phyloP scores from a whole-genome alignment of 1,140 invertebrate species.

The Drosophila yakuba region DNA sequence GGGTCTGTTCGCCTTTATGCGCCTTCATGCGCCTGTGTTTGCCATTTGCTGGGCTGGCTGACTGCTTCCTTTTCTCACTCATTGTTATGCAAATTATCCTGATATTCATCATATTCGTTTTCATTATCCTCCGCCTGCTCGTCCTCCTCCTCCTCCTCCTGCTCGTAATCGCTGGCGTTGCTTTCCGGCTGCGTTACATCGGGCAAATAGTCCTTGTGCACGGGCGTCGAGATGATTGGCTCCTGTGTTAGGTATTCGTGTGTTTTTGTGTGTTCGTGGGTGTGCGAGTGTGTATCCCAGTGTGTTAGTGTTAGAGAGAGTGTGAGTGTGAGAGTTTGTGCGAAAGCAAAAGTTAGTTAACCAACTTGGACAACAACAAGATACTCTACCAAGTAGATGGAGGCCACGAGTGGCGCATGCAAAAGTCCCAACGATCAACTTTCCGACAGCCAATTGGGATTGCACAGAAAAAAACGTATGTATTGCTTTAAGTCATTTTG shows the following conservation, averaged over 20 bases:
- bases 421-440: constrained; percentile 51
- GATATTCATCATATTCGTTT: constrained; percentile 85
- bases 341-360: constrained; percentile 81
- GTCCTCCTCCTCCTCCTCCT: constrained; percentile 84
- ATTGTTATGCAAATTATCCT: constrained; percentile 84
- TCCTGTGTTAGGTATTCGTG: constrained; percentile 62
- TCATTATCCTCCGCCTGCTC: constrained; percentile 81
- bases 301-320: constrained; percentile 25
- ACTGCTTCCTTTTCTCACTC: constrained; percentile 74
- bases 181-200: constrained; percentile 84
- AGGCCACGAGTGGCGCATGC: constrained; percentile 44
- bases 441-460: constrained; percentile 47
- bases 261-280: constrained; percentile 16
- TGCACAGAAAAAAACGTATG: constrained; percentile 23
- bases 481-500: not conserved
- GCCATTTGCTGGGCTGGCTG: constrained; percentile 33
- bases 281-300: constrained; percentile 49
- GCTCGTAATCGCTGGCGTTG: constrained; percentile 83
- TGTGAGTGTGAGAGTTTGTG: constrained; percentile 59
- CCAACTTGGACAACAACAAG: constrained; percentile 65
- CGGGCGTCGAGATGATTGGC: constrained; percentile 82
- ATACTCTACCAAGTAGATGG: constrained; percentile 43
- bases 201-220: constrained; percentile 84
- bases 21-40: constrained; percentile 46
- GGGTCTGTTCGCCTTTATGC: constrained; percentile 55